Conservation (phyloP, 2,113 vertebrate species). For the Penelope pileata region DNA sequence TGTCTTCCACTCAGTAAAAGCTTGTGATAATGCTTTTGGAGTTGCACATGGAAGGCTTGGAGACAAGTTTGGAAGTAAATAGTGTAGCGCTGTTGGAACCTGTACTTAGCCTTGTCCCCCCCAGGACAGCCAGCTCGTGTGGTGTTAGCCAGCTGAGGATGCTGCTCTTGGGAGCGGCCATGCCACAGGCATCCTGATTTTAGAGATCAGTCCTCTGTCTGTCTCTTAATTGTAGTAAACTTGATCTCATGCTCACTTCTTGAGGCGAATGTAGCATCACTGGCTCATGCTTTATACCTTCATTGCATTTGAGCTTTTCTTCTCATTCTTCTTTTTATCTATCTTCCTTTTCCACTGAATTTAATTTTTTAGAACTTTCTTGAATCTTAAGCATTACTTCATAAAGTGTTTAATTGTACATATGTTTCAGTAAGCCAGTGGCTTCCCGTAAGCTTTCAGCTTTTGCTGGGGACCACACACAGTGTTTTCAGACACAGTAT, state of each 20-base stretch:
- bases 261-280: neutral
- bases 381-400: neutral
- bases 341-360: neutral
- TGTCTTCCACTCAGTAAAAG: neutral
- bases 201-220: neutral
- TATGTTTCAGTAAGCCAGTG: neutral
- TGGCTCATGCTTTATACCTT: neutral
- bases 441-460: neutral
- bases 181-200: neutral
- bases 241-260: neutral
- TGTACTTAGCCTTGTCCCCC: neutral
- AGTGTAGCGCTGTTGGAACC: neutral
- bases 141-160: neutral
- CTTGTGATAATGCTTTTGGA: neutral
- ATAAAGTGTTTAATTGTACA: neutral
- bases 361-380: neutral
- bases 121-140: rapidly evolving
- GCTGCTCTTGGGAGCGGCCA: rapidly evolving
- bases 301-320: neutral
- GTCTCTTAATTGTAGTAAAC: neutral
- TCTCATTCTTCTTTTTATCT: neutral
- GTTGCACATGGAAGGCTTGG: neutral
- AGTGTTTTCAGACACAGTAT: neutral
- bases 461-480: neutral
- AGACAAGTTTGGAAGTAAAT: neutral